phyloP scores from a whole-genome alignment of 2,888 invertebrate species.

The Cheilosia pagana region DNA sequence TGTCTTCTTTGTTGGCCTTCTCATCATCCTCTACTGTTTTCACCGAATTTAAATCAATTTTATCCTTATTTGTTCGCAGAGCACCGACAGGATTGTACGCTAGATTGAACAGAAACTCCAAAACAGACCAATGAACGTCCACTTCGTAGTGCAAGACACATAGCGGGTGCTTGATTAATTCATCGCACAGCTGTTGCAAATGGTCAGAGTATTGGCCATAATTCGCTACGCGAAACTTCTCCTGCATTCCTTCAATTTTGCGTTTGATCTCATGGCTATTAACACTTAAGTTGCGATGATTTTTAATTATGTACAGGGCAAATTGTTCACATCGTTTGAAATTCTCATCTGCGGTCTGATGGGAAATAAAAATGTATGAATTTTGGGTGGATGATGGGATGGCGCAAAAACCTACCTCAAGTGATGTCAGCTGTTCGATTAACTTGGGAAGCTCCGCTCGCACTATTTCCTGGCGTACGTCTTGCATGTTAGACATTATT shows the following conservation, averaged over 20 bases:
- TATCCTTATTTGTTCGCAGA: conserved; percentile 77
- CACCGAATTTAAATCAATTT: conserved; percentile 75
- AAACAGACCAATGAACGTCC: conserved; percentile 84
- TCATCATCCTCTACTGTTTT: conserved; percentile 17
- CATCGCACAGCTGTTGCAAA: conserved; percentile 81
- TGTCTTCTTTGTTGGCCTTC: conserved; percentile 46
- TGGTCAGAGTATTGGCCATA: conserved; percentile 83
- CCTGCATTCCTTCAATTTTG: conserved; percentile 82
- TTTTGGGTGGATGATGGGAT: not conserved
- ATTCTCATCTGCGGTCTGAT: conserved; percentile 82
- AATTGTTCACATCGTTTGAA: conserved; percentile 83
- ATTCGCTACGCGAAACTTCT: conserved; percentile 84
- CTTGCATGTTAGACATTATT: conserved; percentile 70
- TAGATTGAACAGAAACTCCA: conserved; percentile 84
- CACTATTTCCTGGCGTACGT: conserved; percentile 78
- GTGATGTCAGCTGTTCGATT: conserved; percentile 78
- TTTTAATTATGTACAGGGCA: conserved; percentile 83
- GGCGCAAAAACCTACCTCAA: conserved; percentile 74
- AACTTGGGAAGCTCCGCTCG: conserved; percentile 78
- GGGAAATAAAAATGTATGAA: not conserved
- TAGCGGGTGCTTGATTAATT: conserved; percentile 78
- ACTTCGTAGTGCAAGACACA: conserved; percentile 80
- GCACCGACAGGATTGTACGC: conserved; percentile 81
- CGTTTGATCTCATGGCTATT: conserved; percentile 83
- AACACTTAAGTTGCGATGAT: conserved; percentile 83